Evolutionary conservation across 2,888 invertebrate species (phyloP), one percentile per base, ranked within the genome.

Genomic region (Notocelia uddmanniana): DNA sequence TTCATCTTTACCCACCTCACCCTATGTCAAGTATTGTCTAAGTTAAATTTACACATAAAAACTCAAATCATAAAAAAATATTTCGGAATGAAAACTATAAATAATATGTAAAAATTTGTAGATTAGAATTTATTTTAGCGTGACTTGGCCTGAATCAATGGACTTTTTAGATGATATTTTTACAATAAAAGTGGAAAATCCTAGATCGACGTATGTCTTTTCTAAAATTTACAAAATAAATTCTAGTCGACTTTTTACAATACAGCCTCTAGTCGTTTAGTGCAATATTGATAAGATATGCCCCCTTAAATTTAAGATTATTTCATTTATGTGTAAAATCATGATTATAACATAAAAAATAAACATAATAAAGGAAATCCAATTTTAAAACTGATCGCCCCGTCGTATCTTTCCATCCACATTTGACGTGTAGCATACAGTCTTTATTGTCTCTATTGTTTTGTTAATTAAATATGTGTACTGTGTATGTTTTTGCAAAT

Each of bases 151-250:
- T 55, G 66, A 54, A 21, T 64, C n/a, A 15, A 34, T 62, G 34
- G 59, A 71, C 60, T 72, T 71, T 45, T 71, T 62, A 72, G 67
- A 72, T 18, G 52, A 62, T 72, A 72, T 72, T 72, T 72, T 72
- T 72, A 72, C 72, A 67, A 67, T 18, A 60, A 63, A 63, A 31
- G 21, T 19, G 21, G 26, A 69, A 62, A 69, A 63, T 57, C 70
- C 45, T 71, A 23, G 66, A 26, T 13, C 23, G 66, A 37, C 31
- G 15, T 72, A 34, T 72, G 15, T 72, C 48, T 72, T 70, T 72
- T 55, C 67, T 72, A 72, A 72, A 72, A 72, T 72, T 72, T 72
- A 72, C 72, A 72, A 72, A 72, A 70, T 64, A 57, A 64, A 72
- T 59, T 72, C 72, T 72, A 72, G 67, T 71, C 60, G 34, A 68